Base-by-base conservation (phyloP, 1,140 invertebrate species). In the Aphelenchoides besseyi region DNA sequence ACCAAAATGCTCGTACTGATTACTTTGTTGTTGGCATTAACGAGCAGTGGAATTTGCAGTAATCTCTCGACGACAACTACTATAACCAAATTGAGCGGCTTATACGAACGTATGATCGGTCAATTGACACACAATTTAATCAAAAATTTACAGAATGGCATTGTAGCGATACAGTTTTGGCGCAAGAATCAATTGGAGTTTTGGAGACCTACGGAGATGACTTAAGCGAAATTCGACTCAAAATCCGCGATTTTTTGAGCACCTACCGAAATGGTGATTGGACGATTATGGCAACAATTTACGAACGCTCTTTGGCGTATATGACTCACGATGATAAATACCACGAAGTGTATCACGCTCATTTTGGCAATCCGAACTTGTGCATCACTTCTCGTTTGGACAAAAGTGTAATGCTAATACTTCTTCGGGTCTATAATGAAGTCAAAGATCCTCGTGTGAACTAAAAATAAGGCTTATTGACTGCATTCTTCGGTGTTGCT, bases 381-480 rank as follows among this genome's bases (percentile, higher is more conserved):
- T 67, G 64, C 33, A 23, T 54, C 29, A 32, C 48, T 16, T 23
- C 64, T 62, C 64, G 64, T 48, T 37, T 67, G 64, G 64, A 67
- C 54, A 41, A 18, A n/a, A 67, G 41, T 54, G 18, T 67, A 29
- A n/a, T 62, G 23, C 16, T 67, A 18, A 62, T 67, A 26, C 18
- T 67, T n/a, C 30, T 54, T 48, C 64, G 64, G 5, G 64, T 67
- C 36, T 59, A 59, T 18, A 28, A 41, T 8, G 37, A 41, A n/a
- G n/a, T n/a, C n/a, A n/a, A n/a, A n/a, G n/a, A n/a, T n/a, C n/a
- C n/a, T n/a, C n/a, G n/a, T n/a, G n/a, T n/a, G n/a, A n/a, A n/a
- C n/a, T n/a, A n/a, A n/a, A n/a, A n/a, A n/a, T n/a, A n/a, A n/a
- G n/a, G n/a, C n/a, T n/a, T n/a, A n/a, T n/a, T n/a, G n/a, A n/a